These are phyloP conservation scores for Agonopterix alstromeriana DNA, from an alignment of 2,888 invertebrate species.

Conservation along the genomic window DNA sequence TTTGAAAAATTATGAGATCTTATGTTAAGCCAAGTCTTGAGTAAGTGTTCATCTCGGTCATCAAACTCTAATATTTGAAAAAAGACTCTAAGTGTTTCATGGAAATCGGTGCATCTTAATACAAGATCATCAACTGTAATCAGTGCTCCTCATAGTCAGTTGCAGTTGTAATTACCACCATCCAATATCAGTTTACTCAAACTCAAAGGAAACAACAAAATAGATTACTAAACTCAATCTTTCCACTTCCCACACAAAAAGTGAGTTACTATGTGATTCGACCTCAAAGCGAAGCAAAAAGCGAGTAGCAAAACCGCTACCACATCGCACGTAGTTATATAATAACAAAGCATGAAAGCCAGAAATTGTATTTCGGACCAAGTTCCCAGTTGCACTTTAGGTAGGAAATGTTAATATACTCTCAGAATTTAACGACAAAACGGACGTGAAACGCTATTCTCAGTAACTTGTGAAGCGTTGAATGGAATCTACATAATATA, in stretches of 20 bases:
- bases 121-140: too few relatives aligned
- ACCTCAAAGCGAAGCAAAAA: neutral
- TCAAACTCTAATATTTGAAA: too few relatives aligned
- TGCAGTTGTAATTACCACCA: neutral
- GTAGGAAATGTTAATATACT: constrained; percentile 9
- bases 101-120: too few relatives aligned
- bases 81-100: too few relatives aligned
- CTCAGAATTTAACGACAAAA: constrained; percentile 4
- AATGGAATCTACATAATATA: constrained; percentile 11
- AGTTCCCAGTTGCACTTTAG: constrained; percentile 8
- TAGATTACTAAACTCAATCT: too few relatives aligned
- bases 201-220: neutral
- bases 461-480: constrained; percentile 8
- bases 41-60: too few relatives aligned
- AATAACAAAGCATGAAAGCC: neutral
- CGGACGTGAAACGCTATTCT: constrained; percentile 5
- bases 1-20: too few relatives aligned
- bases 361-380: constrained; percentile 4
- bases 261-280: neutral
- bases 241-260: too few relatives aligned
- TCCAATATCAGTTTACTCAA: neutral
- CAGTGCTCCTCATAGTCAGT: too few relatives aligned
- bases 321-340: neutral
- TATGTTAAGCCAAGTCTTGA: too few relatives aligned
- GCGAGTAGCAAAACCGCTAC: neutral